Evolutionary conservation across 1,140 invertebrate genomes (phyloP).

Genomic region (Drosophila kohkoa): DNA sequence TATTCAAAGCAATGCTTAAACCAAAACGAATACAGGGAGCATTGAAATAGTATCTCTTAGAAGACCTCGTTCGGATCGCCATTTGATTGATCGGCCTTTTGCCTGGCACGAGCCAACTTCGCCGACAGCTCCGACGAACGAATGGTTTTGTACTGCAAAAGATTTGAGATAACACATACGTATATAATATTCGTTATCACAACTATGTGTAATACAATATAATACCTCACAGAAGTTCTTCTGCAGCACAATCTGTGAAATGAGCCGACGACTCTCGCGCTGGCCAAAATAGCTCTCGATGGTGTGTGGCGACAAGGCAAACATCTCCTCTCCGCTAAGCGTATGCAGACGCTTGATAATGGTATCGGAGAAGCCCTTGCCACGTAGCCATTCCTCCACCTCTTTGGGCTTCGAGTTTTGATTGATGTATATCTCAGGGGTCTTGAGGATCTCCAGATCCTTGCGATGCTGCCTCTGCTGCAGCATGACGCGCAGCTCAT

Average conservation of each 20-base stretch:
- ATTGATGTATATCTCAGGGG: conserved; percentile 90
- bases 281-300: conserved; percentile 89
- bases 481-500: conserved; percentile 89
- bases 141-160: conserved; percentile 88
- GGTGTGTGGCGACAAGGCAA: conserved; percentile 88
- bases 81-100: conserved; percentile 86
- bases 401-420: conserved; percentile 88
- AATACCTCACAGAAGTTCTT: conserved; percentile 91
- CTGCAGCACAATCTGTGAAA: conserved; percentile 91
- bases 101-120: conserved; percentile 88
- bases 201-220: conserved; percentile 12
- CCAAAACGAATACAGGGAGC: neutral
- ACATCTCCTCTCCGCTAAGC: conserved; percentile 89
- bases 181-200: neutral
- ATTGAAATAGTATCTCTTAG: conserved; percentile 30
- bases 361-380: conserved; percentile 90
- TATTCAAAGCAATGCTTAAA: conserved; percentile 13
- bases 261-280: conserved; percentile 90
- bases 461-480: conserved; percentile 86
- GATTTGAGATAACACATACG: neutral
- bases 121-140: conserved; percentile 88
- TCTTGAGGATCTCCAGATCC: conserved; percentile 88
- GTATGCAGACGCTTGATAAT: conserved; percentile 88
- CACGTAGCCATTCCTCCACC: conserved; percentile 90
- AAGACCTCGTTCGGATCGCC: conserved; percentile 69